These are phyloP conservation scores for Netelia virgata DNA, from an alignment of 2,888 invertebrate species.

Conservation along the genomic window DNA sequence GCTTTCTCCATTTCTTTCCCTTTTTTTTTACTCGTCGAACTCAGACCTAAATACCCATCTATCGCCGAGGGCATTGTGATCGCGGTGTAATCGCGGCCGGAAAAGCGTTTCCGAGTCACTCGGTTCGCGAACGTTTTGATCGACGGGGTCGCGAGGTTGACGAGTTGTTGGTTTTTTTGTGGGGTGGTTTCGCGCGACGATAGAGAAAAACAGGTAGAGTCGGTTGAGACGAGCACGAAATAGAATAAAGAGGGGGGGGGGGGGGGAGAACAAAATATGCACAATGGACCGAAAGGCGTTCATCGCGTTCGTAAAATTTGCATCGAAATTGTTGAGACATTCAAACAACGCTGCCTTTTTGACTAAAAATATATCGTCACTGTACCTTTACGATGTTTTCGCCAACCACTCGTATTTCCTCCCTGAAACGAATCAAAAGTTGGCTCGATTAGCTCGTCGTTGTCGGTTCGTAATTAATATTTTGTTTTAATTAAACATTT, in stretches of 20 bases:
- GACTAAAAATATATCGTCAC: too few species aligned
- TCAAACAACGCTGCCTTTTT: neutral
- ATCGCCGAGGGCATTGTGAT: constrained; percentile 57
- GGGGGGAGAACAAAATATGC: neutral
- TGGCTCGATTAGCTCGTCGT: too few species aligned
- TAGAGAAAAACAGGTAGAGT: constrained; percentile 28
- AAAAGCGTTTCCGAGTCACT: constrained; percentile 64
- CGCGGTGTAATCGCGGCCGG: constrained; percentile 52
- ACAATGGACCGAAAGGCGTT: neutral
- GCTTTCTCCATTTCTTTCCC: constrained; percentile 60
- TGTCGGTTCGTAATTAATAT: too few species aligned
- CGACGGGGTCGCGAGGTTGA: neutral
- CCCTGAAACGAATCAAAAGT: too few species aligned
- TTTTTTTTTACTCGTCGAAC: constrained; percentile 65
- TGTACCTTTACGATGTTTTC: too few species aligned
- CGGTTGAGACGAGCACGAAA: constrained; percentile 4
- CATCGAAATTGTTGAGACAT: constrained; percentile 78
- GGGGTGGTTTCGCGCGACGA: neutral
- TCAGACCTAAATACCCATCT: constrained; percentile 54
- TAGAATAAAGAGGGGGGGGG: neutral
- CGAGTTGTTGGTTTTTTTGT: neutral
- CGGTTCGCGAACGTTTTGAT: constrained; percentile 48
- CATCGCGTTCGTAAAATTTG: constrained; percentile 70
- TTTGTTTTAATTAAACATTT: too few species aligned
- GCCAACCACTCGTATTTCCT: too few species aligned